Evolutionary conservation across 2,797 vertebrate genomes (phyloP), one percentile per base, ranked within the genome.

Genomic region (Crocodylus rhombifer): DNA sequence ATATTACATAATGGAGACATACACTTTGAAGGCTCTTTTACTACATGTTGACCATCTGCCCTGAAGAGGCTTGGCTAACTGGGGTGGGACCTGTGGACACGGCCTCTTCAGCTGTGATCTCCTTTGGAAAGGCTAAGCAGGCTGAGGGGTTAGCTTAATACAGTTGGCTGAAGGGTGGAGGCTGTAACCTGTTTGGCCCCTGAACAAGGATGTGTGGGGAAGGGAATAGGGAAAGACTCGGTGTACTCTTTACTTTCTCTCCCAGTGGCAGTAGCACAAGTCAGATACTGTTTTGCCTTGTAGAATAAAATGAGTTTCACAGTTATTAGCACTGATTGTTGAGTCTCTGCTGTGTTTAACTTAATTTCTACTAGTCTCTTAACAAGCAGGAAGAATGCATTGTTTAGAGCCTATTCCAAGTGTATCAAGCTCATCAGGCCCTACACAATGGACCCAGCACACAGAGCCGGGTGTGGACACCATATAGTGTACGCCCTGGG

Each of bases 361-460:
- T 87, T 77, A 58, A 77, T 67, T 85, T 90, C 55, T 69, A 3
- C 10, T 69, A 61, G n/a, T 80, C 87, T 95, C 80, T 58, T 87
- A 67, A 82, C 42, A 42, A 90, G 30, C 23, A 77, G 75, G 51
- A 62, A 61, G 51, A 87, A 17, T 0, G 0, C 14, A 0, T 5
- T 30, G 76, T 78, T 83, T 42, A 71, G 76, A 71, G 7, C 74
- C 21, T 69, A 42, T 81, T 84, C 42, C 42, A 51, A 51, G 42
- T 9, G 42, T 51, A 51, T 51, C 42, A 51, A 51, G 42, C 10
- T 51, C 42, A 51, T 51, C 10, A 51, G 10, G 7, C 42, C 42
- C 42, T 42, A 42, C 42, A 42, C 42, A 42, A 2, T 42, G 42
- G 42, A 10, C 42, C 42, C 42, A 51, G 42, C 42, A 51, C 42